Conservation (phyloP, 2,888 invertebrate genomes). For the Acrobasis consociella region DNA sequence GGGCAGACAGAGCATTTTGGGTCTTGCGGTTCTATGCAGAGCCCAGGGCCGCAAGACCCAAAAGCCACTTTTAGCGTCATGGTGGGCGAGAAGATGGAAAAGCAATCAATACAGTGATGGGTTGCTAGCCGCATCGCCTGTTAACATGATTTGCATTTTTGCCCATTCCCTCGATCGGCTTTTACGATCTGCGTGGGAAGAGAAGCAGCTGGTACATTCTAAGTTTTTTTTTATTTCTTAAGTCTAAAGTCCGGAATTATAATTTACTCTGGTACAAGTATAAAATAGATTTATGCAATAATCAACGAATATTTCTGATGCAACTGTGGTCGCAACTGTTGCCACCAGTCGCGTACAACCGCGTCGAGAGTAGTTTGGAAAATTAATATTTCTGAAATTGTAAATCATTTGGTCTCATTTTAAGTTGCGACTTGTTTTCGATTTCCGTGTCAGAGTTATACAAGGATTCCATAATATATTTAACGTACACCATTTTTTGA, state of each 20-base stretch:
- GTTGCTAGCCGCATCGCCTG: no score
- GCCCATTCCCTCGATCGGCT: no score
- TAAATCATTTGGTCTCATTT: conserved; percentile 10
- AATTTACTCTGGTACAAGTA: neutral
- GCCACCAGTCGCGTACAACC: conserved; percentile 26
- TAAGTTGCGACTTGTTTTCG: neutral
- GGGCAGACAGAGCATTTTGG: no score
- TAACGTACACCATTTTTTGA: neutral
- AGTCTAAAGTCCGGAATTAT: neutral
- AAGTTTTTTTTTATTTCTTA: no score
- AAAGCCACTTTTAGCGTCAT: no score
- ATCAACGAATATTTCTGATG: conserved; percentile 2
- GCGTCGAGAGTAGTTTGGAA: conserved; percentile 19
- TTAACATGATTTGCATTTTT: no score
- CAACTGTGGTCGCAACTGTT: conserved; percentile 29
- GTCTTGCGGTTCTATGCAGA: no score
- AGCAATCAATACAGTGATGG: no score
- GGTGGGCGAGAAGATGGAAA: no score
- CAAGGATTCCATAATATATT: neutral
- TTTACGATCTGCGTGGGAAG: no score
- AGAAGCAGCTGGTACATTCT: no score
- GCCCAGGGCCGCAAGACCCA: no score
- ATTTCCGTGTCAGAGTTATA: neutral
- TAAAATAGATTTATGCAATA: neutral
- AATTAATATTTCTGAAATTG: conserved; percentile 19